These are phyloP conservation scores for Iguana delicatissima DNA, from an alignment of 2,797 vertebrate species.

Conservation along the genomic window DNA sequence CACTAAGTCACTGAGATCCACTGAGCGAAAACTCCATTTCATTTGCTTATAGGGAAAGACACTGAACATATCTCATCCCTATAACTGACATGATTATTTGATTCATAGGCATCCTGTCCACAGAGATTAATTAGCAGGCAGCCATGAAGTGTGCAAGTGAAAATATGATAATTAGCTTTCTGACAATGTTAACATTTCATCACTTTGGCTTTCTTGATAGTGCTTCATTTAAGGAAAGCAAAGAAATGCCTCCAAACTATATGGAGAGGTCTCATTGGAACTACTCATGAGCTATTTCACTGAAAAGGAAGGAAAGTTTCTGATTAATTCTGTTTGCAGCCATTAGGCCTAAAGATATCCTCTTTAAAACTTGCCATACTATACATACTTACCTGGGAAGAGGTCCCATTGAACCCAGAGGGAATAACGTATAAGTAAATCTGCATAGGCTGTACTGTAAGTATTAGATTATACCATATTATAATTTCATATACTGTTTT, in stretches of 20 bases:
- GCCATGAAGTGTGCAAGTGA: conserved; percentile 74
- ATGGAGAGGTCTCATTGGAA: too few species aligned
- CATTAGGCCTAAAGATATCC: not conserved
- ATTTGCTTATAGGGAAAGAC: conserved; percentile 56
- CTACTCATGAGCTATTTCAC: not conserved
- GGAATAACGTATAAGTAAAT: not conserved
- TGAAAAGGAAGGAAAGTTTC: not conserved
- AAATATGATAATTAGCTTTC: conserved; percentile 76
- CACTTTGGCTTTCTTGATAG: conserved; percentile 63
- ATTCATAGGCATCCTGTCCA: conserved; percentile 72
- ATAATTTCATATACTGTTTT: conserved; percentile 50
- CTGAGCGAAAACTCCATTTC: conserved; percentile 66
- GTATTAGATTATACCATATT: conserved; percentile 73
- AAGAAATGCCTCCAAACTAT: conserved; percentile 70
- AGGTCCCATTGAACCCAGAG: not conserved
- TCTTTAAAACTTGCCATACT: not conserved
- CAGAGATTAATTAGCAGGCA: conserved; percentile 75
- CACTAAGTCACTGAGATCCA: conserved; percentile 65
- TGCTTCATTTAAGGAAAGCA: conserved; percentile 69
- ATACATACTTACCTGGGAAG: not conserved
- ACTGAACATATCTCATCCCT: conserved; percentile 71
- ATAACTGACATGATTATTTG: conserved; percentile 74
- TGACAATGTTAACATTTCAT: conserved; percentile 66
- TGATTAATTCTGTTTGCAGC: not conserved
- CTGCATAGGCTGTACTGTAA: not conserved